Evolutionary conservation across 2,797 vertebrate species (phyloP).

Genomic region (Acanthopagrus latus): DNA sequence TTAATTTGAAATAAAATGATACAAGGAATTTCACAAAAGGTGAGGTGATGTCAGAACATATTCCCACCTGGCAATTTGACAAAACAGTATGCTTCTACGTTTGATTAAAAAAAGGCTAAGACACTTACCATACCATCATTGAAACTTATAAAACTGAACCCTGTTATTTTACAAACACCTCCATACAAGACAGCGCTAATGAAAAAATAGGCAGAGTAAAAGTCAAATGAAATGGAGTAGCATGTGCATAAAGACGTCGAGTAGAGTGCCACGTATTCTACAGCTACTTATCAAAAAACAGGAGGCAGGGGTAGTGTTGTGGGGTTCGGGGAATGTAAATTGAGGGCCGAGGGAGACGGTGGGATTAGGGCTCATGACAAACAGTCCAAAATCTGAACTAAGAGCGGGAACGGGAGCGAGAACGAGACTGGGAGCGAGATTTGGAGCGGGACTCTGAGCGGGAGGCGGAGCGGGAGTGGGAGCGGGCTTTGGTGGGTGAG

Average conservation of each 20-base stretch:
- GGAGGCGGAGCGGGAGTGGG: constrained; percentile 89
- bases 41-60: constrained; percentile 54
- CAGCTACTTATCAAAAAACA: constrained; percentile 82
- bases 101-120: constrained; percentile 76
- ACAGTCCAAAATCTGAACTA: constrained; percentile 73
- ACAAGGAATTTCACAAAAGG: constrained; percentile 74
- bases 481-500: constrained; percentile 86
- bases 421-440: constrained; percentile 78
- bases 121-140: constrained; percentile 72
- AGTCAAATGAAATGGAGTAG: constrained; percentile 69
- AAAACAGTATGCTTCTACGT: constrained; percentile 65
- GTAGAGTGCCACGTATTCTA: constrained; percentile 69
- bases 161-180: constrained; percentile 74
- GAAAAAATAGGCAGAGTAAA: constrained; percentile 60
- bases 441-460: constrained; percentile 80
- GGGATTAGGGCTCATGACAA: constrained; percentile 31
- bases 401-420: constrained; percentile 83
- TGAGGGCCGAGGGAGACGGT: constrained; percentile 12
- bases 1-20: constrained; percentile 81
- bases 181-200: constrained; percentile 62
- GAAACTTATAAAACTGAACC: constrained; percentile 82
- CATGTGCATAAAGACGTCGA: constrained; percentile 67
- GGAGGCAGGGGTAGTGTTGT: constrained; percentile 29
- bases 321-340: constrained; percentile 66
- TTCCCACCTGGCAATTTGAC: constrained; percentile 64